Conservation (phyloP, 2,113 vertebrate species). For the Syngnathoides biaculeatus region DNA sequence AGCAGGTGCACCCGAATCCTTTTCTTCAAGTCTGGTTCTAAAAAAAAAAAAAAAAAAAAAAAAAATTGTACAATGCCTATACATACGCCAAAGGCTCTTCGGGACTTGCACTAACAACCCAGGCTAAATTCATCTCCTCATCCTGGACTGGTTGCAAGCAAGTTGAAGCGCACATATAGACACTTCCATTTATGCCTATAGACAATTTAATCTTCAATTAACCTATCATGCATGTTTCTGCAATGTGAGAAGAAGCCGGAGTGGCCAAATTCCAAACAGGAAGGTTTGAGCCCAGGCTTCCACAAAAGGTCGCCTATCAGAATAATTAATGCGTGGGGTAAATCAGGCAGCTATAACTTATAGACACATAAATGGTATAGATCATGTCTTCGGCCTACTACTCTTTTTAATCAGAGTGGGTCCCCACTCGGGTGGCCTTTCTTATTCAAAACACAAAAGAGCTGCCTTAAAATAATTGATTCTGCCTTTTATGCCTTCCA, state of each 20-base stretch:
- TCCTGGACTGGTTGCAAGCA: neutral
- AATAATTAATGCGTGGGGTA: constrained; percentile 66
- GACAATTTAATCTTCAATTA: too few relatives aligned
- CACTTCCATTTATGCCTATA: too few relatives aligned
- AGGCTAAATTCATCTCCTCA: neutral
- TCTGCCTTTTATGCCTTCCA: constrained; percentile 67
- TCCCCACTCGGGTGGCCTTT: constrained; percentile 60
- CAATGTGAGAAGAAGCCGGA: too few relatives aligned
- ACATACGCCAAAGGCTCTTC: too few relatives aligned
- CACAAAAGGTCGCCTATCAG: constrained; percentile 64
- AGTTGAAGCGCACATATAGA: too few relatives aligned
- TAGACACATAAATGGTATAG: constrained; percentile 69
- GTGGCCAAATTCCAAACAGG: too few relatives aligned
- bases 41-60: too few relatives aligned
- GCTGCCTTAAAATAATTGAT: constrained; percentile 74
- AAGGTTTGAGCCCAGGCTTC: constrained; percentile 1
- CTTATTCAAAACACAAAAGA: constrained; percentile 68
- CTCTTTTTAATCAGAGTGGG: constrained; percentile 71
- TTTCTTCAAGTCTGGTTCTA: constrained; percentile 96
- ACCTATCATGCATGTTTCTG: too few relatives aligned
- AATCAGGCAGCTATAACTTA: constrained; percentile 67
- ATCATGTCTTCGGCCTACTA: constrained; percentile 63
- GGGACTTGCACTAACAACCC: neutral
- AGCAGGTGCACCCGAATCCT: constrained; percentile 92
- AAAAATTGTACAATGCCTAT: too few relatives aligned